Base-by-base conservation (phyloP, 2,113 vertebrate genomes). In the Thalassarche chlororhynchos region DNA sequence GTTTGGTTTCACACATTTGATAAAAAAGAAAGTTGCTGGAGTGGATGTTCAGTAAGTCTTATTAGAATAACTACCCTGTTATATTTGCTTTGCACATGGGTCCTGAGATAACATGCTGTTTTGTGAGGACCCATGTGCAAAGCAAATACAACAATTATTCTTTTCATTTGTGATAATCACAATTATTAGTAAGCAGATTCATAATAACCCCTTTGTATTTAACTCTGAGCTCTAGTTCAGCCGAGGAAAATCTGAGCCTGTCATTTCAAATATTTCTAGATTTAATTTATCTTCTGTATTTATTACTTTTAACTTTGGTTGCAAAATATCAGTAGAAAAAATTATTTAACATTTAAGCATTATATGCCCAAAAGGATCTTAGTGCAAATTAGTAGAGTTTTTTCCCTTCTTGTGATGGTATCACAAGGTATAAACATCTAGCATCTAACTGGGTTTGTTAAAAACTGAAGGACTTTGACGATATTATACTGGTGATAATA, bases 121-220 rank as follows among this genome's bases (percentile, higher is more conserved):
- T 92, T 93, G 57, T 77, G 55, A 86, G 60, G 29, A 86, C 12
- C 32, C 71, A 71, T 60, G 34, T 75, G 75, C 55, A 91, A 94
- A 84, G 31, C 70, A 94, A 87, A 89, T 92, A 46, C 21, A 94
- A 89, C 51, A 96, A 91, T 90, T 68, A 80, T 26, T 80, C 69
- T 82, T 82, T 92, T 90, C 32, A 88, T 62, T 89, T 79, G 10
- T 52, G 68, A 78, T 93, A 96, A 95, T 85, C 78, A 89, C 46
- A 86, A 80, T 66, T 90, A 94, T 96, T 94, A 95, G 51, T 31
- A 86, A 77, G 85, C 58, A 87, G 44, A 95, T 90, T 54, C 28
- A 69, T 84, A 96, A 95, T 72, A 94, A 72, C 20, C 11, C 21
- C n/a, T 86, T 83, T 83, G 42, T 91, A 86, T 95, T 91, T 84